Conservation (phyloP, 2,113 vertebrate genomes). For the Phalacrocorax carbo region DNA sequence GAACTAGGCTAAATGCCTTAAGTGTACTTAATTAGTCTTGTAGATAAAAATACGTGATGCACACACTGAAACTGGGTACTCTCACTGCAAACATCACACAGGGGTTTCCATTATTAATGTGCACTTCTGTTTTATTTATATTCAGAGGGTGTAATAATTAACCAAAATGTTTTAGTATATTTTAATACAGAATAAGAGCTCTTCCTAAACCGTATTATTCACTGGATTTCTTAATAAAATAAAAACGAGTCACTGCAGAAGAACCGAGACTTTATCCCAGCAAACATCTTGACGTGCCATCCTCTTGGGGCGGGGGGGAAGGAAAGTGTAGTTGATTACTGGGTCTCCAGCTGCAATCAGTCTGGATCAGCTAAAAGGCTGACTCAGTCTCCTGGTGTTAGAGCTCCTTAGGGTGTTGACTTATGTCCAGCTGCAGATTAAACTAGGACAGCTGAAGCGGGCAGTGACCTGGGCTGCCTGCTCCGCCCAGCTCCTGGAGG, state of each 20-base stretch:
- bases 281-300: neutral
- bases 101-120: neutral
- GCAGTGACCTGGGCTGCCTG: neutral
- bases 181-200: neutral
- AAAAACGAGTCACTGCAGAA: neutral
- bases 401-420: slow-evolving; percentile 42
- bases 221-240: neutral
- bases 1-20: neutral
- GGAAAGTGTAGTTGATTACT: neutral
- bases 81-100: neutral
- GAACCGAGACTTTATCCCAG: slow-evolving; percentile 1
- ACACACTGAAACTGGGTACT: neutral
- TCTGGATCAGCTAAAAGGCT: slow-evolving; percentile 28
- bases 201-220: neutral
- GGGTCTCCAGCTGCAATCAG: slow-evolving; percentile 49
- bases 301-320: neutral
- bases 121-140: neutral
- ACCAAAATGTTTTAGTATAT: neutral
- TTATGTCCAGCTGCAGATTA: slow-evolving; percentile 16
- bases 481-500: slow-evolving; percentile 18
- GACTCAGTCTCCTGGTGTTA: slow-evolving; percentile 15
- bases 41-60: neutral
- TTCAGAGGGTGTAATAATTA: neutral
- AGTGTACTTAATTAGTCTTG: neutral
- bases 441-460: neutral